Conservation (phyloP, 2,888 invertebrate genomes). For the Alloscopus bannaensis region DNA sequence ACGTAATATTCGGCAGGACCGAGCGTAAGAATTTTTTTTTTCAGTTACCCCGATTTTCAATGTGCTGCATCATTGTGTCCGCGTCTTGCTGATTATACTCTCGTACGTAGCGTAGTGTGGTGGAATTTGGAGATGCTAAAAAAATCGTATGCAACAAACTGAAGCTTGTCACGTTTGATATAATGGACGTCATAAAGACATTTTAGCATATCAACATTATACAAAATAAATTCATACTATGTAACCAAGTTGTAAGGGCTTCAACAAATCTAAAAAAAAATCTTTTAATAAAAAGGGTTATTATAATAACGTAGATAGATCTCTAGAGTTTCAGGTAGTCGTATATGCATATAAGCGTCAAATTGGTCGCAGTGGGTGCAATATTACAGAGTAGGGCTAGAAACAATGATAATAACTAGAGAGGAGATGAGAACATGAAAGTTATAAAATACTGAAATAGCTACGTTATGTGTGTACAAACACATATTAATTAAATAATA, state of each 20-base stretch:
- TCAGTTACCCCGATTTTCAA: background rate
- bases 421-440: background rate
- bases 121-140: background rate
- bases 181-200: slow-evolving; percentile 63
- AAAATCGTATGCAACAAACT: background rate
- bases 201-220: slow-evolving; percentile 61
- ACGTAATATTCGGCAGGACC: slow-evolving; percentile 63
- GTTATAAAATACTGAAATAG: background rate
- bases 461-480: background rate
- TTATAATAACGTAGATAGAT: background rate
- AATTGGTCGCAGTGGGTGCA: slow-evolving; percentile 12
- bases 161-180: slow-evolving; percentile 27
- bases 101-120: background rate
- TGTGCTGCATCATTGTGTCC: background rate
- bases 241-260: slow-evolving; percentile 34
- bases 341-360: background rate
- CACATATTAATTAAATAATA: background rate
- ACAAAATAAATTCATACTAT: slow-evolving; percentile 33
- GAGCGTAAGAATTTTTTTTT: slow-evolving; percentile 29
- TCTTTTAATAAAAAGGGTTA: background rate
- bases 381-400: background rate
- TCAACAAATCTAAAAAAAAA: slow-evolving; percentile 16
- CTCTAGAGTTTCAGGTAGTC: too few relatives aligned
- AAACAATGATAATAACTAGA: background rate
- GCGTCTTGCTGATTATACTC: slow-evolving; percentile 7